Evolutionary conservation across 2,888 invertebrate species (phyloP).

Genomic region (Tetramorium bicarinatum): DNA sequence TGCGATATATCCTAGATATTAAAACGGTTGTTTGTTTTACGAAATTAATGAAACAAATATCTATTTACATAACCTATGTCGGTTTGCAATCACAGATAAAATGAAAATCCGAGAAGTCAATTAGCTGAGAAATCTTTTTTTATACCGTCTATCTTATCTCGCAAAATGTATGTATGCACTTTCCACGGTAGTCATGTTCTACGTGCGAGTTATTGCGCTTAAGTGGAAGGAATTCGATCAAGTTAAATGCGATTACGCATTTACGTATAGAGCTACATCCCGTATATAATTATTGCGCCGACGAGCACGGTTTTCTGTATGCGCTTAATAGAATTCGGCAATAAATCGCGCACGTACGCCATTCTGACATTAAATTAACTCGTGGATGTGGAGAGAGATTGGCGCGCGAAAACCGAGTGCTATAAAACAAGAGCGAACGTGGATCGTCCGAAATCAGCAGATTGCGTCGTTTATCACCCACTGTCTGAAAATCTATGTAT

Average conservation of each 20-base stretch:
- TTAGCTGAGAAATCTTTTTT: not conserved
- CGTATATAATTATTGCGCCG: constrained; percentile 39
- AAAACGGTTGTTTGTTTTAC: not conserved
- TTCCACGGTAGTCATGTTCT: constrained; percentile 8
- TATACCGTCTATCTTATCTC: constrained; percentile 9
- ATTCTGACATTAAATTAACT: constrained; percentile 58
- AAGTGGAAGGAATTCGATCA: constrained; percentile 50
- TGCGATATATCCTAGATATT: not conserved
- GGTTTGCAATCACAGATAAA: not conserved
- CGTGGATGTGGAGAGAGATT: constrained; percentile 35
- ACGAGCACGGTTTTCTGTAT: constrained; percentile 45
- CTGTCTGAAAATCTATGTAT: constrained; percentile 51
- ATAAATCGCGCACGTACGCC: constrained; percentile 49
- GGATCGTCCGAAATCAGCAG: constrained; percentile 47
- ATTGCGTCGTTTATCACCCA: constrained; percentile 54
- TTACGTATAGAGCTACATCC: constrained; percentile 27
- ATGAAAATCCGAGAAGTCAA: not conserved
- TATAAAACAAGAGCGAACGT: constrained; percentile 45
- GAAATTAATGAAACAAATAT: not conserved
- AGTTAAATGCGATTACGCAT: constrained; percentile 38
- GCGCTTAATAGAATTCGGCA: constrained; percentile 49
- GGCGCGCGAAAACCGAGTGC: constrained; percentile 24
- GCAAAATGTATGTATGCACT: not conserved
- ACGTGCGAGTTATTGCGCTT: constrained; percentile 20
- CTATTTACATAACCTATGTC: not conserved